Conservation (phyloP, 2,888 invertebrate genomes). For the Eristalinus sepulchralis region DNA sequence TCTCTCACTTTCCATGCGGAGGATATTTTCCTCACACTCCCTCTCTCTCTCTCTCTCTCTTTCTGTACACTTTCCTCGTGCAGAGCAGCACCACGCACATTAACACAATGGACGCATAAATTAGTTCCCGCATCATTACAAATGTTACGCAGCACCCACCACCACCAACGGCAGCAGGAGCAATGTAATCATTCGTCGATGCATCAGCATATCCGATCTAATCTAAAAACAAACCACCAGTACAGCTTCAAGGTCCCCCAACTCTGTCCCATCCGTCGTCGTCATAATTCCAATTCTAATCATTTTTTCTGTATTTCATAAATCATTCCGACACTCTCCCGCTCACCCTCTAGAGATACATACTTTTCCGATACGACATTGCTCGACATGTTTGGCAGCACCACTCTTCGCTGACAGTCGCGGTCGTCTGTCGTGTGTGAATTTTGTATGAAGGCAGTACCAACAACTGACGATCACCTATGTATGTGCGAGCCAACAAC, state of each 20-base stretch:
- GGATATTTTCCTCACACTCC: not conserved
- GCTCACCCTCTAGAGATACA: not conserved
- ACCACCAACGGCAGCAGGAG: not conserved
- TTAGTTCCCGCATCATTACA: constrained; percentile 24
- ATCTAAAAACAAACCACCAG: constrained; percentile 2
- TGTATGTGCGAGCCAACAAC: not conserved
- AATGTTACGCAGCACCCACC: not conserved
- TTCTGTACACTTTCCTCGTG: not conserved
- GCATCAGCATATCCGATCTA: constrained; percentile 20
- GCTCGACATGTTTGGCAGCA: not conserved
- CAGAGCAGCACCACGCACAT: not conserved
- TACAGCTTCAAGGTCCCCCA: not conserved
- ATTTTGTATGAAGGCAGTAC: not conserved
- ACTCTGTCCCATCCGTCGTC: not conserved
- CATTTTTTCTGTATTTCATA: constrained; percentile 12
- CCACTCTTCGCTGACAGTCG: not conserved
- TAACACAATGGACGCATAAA: not conserved
- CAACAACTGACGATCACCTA: not conserved
- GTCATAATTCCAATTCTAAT: constrained; percentile 13
- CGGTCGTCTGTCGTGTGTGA: not conserved
- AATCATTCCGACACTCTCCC: constrained; percentile 9
- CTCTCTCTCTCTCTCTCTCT: not conserved
- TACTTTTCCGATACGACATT: not conserved
- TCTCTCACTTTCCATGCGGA: not conserved
- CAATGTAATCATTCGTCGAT: constrained; percentile 7